Evolutionary conservation across 2,797 vertebrate species (phyloP).

Genomic region (Aplochiton taeniatus): DNA sequence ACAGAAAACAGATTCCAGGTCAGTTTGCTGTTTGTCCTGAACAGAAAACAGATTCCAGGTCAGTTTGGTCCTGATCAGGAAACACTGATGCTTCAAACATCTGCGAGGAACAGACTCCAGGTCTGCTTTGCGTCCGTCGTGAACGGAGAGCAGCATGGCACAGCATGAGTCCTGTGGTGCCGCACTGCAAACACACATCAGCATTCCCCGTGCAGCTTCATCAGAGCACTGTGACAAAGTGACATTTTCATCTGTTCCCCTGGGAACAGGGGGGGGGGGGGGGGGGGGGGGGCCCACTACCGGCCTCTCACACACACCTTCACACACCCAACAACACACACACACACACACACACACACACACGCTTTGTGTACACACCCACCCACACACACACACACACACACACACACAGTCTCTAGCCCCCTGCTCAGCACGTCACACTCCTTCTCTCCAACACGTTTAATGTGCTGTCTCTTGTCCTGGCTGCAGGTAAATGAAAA

Average conservation of each 20-base stretch:
- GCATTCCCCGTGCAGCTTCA: constrained; percentile 53
- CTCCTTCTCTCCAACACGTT: constrained; percentile 51
- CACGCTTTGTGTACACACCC: neutral
- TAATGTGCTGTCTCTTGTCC: constrained; percentile 52
- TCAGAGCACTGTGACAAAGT: constrained; percentile 59
- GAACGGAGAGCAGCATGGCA: constrained; percentile 41
- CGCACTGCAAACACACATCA: constrained; percentile 49
- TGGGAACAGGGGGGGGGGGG: no score
- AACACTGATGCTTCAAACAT: no score
- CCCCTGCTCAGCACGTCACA: constrained; percentile 33
- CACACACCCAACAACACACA: constrained; percentile 18
- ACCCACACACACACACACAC: neutral
- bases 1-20: constrained; percentile 38
- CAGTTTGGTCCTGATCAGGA: constrained; percentile 25
- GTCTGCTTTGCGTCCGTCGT: constrained; percentile 19
- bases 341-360: constrained; percentile 4
- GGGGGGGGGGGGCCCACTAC: neutral
- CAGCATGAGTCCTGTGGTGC: constrained; percentile 28
- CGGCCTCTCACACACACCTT: no score
- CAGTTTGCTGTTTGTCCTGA: constrained; percentile 18
- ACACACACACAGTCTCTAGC: constrained; percentile 3
- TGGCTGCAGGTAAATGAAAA: constrained; percentile 39
- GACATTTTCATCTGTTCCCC: constrained; percentile 58
- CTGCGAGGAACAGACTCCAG: constrained; percentile 46
- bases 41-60: constrained; percentile 38